Evolutionary conservation across 2,797 vertebrate species (phyloP).

Genomic region (Hippoglossus hippoglossus): DNA sequence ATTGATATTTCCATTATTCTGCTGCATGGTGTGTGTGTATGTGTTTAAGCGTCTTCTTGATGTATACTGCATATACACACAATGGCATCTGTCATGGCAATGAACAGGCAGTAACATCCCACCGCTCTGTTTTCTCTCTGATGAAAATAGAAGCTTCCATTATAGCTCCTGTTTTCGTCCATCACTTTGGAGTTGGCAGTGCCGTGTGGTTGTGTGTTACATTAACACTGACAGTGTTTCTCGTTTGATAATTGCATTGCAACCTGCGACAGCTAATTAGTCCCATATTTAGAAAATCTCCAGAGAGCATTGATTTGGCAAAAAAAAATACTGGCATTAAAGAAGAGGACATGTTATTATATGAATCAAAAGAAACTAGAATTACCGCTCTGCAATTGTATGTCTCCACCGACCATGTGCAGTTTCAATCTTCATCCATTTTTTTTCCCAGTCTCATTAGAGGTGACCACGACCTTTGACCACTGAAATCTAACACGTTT

Average conservation of each 20-base stretch:
- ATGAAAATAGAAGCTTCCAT: not conserved
- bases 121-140: not conserved
- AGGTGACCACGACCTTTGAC: too few relatives aligned
- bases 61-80: not conserved
- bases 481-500: too few relatives aligned
- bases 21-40: not conserved
- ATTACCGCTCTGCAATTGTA: too few relatives aligned
- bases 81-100: constrained; percentile 2
- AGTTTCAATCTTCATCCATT: too few relatives aligned
- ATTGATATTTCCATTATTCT: constrained; percentile 24
- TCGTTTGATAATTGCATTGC: constrained; percentile 10
- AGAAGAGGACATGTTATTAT: not conserved
- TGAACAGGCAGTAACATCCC: not conserved
- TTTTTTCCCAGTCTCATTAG: too few relatives aligned
- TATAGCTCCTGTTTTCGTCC: not conserved
- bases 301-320: not conserved
- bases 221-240: not conserved
- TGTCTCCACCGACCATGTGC: too few relatives aligned
- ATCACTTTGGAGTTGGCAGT: not conserved
- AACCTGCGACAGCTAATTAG: constrained; percentile 16
- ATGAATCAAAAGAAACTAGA: not conserved
- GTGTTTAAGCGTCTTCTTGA: not conserved
- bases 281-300: not conserved
- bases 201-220: not conserved
- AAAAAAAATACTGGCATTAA: not conserved